phyloP scores from a whole-genome alignment of 2,797 vertebrate genomes.

The Darevskia nairensis region DNA sequence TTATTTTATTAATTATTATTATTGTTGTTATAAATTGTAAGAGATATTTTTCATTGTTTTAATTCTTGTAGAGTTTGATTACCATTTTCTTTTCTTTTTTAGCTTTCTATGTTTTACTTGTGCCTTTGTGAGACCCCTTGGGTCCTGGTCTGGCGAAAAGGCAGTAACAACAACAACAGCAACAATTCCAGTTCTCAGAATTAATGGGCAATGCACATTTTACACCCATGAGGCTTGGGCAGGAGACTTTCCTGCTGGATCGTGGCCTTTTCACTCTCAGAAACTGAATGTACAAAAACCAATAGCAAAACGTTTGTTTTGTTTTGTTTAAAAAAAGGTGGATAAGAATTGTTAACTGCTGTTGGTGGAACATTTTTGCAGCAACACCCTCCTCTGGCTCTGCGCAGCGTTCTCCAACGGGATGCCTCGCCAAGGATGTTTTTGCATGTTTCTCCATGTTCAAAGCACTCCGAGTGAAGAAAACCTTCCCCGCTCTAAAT shows the following conservation, averaged over 20 bases:
- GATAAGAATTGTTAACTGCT: background rate
- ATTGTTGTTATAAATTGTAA: no score
- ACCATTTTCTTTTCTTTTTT: no score
- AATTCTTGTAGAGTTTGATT: no score
- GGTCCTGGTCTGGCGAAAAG: no score
- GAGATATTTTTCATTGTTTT: no score
- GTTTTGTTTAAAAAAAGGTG: background rate
- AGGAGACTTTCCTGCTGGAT: background rate
- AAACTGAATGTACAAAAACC: background rate
- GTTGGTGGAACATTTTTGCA: background rate
- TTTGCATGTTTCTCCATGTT: background rate
- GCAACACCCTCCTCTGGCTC: background rate
- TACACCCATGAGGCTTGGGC: background rate
- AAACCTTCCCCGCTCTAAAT: fast-evolving
- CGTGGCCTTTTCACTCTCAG: background rate
- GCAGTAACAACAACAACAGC: no score
- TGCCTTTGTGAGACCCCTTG: no score
- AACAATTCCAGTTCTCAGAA: background rate
- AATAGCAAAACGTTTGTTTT: no score
- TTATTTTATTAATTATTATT: no score
- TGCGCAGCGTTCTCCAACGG: background rate
- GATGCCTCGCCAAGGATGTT: background rate
- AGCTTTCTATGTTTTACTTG: no score
- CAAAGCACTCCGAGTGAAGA: background rate
- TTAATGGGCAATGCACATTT: background rate